Base-by-base conservation (phyloP, 2,888 invertebrate species). In the Chloromyia formosa region DNA sequence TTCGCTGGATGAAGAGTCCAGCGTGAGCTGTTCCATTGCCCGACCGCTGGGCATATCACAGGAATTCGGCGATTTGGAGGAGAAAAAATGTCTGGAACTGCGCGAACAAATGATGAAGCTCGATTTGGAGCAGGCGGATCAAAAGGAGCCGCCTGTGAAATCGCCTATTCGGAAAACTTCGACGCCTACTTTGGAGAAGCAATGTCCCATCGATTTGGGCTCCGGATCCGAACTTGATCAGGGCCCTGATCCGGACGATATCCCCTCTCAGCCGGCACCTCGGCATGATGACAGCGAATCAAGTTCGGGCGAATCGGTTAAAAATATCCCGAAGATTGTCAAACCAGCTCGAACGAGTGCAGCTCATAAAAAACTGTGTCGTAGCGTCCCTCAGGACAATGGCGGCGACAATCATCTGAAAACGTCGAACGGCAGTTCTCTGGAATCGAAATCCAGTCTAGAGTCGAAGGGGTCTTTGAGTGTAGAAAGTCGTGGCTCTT, bases 21-120 rank as follows among this genome's bases (percentile, higher is more conserved):
- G 92, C 83, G 89, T 90, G 0, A 92, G 92, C 82, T 93, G 93
- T 82, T 93, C 94, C 0, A 93, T 94, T 79, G 93, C 93, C 0
- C 87, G 92, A 76, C 92, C 93, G 0, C 86, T 94, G 69, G 94
- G 94, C 0, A 91, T 93, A 79, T 93, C 93, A 1, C 93, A 92
- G 83, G 91, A 91, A 80, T 88, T 91, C 78, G 90, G 91, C 53
- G 89, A 90, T 75, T 88, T 88, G 77, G 92, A 92, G 68, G 86
- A 86, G 9, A 82, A 82, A 40, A 84, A 85, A 78, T 86, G 86
- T 74, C 83, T 87, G 56, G 89, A 88, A 80, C 86, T 91, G 14
- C 88, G 89, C 77, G 88, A 89, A 79, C 88, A 89, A 79, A 89
- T 90, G 84, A 86, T 89, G 75, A 87, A 89, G 22, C 85, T 89